phyloP scores from a whole-genome alignment of 2,888 invertebrate species.

The Cynaeus angustus region DNA sequence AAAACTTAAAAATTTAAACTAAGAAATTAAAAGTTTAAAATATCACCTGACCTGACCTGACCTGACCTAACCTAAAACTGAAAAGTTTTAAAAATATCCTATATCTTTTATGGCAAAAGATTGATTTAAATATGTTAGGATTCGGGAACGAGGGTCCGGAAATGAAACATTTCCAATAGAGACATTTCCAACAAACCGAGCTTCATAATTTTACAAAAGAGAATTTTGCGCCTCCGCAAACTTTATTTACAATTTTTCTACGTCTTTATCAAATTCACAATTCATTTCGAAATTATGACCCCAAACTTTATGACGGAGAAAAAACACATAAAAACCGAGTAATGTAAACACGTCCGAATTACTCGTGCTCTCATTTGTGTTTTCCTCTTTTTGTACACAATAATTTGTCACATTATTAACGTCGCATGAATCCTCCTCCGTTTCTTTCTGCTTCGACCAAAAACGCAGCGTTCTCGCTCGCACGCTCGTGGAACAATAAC shows the following conservation, averaged over 20 bases:
- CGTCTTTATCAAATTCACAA: no score
- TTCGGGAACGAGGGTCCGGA: conserved; percentile 9
- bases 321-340: conserved; percentile 10
- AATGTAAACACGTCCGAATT: conserved; percentile 28
- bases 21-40: no score
- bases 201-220: no score
- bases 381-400: conserved; percentile 28
- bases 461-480: conserved; percentile 15
- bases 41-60: no score
- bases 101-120: conserved; percentile 23
- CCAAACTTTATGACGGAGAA: conserved; percentile 23
- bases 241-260: no score
- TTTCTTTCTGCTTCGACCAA: conserved; percentile 19
- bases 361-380: conserved; percentile 12
- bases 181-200: neutral
- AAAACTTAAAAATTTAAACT: no score
- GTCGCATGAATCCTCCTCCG: conserved; percentile 31
- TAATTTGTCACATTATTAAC: conserved; percentile 48
- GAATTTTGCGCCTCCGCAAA: no score
- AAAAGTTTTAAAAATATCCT: no score
- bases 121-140: conserved; percentile 38
- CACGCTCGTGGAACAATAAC: conserved; percentile 25
- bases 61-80: no score
- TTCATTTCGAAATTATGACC: neutral
- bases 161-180: no score